Percentiles rank a stretch among this genome's conserved stretches.
Evolutionary conservation across 2,797 vertebrate genomes (phyloP).

Genomic region (Sebastes kiyomatsui): DNA sequence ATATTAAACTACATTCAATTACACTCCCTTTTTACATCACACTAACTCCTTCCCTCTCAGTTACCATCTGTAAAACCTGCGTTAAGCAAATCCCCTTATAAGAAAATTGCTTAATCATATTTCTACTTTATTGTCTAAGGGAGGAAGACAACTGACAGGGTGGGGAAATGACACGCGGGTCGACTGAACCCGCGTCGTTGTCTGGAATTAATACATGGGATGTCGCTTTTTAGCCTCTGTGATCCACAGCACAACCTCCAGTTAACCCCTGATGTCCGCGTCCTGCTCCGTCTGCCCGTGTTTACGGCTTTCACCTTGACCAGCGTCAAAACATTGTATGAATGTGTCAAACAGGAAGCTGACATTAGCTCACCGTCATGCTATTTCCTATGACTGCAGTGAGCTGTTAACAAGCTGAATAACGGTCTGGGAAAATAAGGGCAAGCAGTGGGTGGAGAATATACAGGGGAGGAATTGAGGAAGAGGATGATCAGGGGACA

Average conservation of each 20-base stretch:
- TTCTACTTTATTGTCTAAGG: neutral
- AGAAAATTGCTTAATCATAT: neutral
- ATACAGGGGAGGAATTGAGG: slow-evolving; percentile 12
- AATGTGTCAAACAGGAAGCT: slow-evolving; percentile 75
- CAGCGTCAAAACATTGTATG: slow-evolving; percentile 45
- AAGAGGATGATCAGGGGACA: slow-evolving; percentile 1
- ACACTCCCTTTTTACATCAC: neutral
- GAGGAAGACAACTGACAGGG: slow-evolving; percentile 18
- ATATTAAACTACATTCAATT: neutral
- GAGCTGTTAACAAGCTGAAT: slow-evolving; percentile 66
- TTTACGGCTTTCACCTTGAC: slow-evolving; percentile 68
- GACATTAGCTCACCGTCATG: slow-evolving; percentile 66
- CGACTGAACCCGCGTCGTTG: slow-evolving; percentile 33
- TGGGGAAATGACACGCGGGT: slow-evolving; percentile 40
- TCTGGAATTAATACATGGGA: slow-evolving; percentile 33
- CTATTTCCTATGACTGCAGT: slow-evolving; percentile 73
- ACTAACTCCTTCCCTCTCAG: neutral
- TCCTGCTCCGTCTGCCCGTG: slow-evolving; percentile 50
- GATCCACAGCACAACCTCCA: slow-evolving; percentile 33
- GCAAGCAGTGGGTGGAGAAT: slow-evolving; percentile 3
- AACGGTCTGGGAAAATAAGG: neutral
- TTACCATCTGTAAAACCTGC: neutral
- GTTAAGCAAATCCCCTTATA: neutral
- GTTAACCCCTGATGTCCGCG: slow-evolving; percentile 46
- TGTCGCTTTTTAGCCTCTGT: slow-evolving; percentile 14